Evolutionary conservation across 2,797 vertebrate species (phyloP).

Genomic region (Huso huso): DNA sequence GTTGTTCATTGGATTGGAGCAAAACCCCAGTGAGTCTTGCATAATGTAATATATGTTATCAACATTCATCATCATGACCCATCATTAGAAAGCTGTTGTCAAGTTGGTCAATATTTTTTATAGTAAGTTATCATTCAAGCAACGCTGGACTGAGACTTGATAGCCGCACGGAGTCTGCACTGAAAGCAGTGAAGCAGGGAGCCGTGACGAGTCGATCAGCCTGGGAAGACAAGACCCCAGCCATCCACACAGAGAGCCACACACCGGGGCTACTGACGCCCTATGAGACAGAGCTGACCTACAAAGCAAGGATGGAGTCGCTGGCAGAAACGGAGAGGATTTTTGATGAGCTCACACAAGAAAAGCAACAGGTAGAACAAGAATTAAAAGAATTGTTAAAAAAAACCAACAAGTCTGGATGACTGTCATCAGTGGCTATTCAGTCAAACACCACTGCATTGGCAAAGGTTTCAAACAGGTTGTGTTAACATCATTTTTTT

Average conservation of each 20-base stretch:
- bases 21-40: no score
- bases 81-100: no score
- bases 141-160: conserved; percentile 16
- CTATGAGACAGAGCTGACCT: conserved; percentile 51
- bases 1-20: no score
- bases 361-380: conserved; percentile 83
- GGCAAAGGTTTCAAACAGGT: no score
- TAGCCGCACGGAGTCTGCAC: conserved; percentile 30
- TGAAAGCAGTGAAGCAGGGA: conserved; percentile 26
- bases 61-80: no score
- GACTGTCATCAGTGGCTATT: no score
- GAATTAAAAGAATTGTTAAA: no score
- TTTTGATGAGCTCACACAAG: conserved; percentile 88
- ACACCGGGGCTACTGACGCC: conserved; percentile 24
- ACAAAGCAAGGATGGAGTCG: conserved; percentile 62
- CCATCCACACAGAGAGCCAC: neutral
- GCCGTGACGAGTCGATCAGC: conserved; percentile 15
- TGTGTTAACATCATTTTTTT: no score
- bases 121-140: conserved; percentile 47
- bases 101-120: neutral
- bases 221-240: conserved; percentile 44
- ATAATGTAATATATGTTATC: no score
- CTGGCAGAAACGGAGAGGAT: conserved; percentile 81
- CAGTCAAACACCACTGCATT: no score
- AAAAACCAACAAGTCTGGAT: no score